Base-by-base conservation (phyloP, 1,140 invertebrate species). In the Neotoxoptera formosana region DNA sequence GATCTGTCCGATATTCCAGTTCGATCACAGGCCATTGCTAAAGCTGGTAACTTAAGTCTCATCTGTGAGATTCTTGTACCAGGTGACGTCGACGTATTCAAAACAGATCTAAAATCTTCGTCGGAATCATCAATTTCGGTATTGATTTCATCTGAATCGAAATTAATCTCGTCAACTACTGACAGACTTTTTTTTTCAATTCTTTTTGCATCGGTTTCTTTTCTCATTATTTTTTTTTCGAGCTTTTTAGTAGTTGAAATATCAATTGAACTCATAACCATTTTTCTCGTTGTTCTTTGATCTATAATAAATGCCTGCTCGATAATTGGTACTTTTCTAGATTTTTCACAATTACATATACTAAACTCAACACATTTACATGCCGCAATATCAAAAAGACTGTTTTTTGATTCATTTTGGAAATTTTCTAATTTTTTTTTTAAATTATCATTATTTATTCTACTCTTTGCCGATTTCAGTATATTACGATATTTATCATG, bases 231-330 rank as follows among this genome's bases (percentile, higher is more conserved):
- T 34, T 76, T 76, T 76, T 76, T 76, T 67, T 76, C 0, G 14
- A 76, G 67, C 30, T 76, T 34, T 76, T 76, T 76, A 76, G 67
- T 76, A 76, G 67, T 76, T 76, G n/a, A 76, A 76, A 34, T 76
- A 17, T 76, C 11, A n/a, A 76, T 34, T 76, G 30, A 30, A 76
- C 30, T 76, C 14, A 76, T 34, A 76, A 34, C n/a, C 9, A 76
- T 76, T 76, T 76, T 76, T 76, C 53, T 76, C 7, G 30, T n/a
- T 67, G 25, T 67, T 67, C 60, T 67, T 67, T n/a, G 53, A 53
- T 53, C 21, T 53, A 53, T 53, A 23, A 53, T 53, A 53, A 53
- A 53, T 21, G 7, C 53, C 21, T 53, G 53, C 53, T 53, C 53
- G 21, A 53, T 23, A 23, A 53, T 53, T 53, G 53, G 53, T 53